Percentiles rank a stretch among this genome's conserved stretches.
These are phyloP conservation scores for Tupiocoris notatus DNA, from an alignment of 2,888 invertebrate species.

Conservation along the genomic window DNA sequence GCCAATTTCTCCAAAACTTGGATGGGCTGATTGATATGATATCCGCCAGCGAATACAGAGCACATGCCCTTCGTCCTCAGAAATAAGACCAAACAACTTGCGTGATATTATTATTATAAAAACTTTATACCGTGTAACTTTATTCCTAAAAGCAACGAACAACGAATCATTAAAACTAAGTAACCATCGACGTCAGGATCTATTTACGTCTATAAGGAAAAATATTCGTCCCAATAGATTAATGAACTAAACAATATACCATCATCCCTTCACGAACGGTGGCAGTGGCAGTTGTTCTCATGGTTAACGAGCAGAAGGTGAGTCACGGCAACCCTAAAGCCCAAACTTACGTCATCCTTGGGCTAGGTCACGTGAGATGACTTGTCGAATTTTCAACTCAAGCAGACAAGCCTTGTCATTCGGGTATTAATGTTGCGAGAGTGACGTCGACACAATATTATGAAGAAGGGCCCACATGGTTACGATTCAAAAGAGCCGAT, in stretches of 20 bases:
- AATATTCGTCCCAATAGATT: no score
- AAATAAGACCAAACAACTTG: no score
- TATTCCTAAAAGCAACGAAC: no score
- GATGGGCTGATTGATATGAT: no score
- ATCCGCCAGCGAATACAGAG: no score
- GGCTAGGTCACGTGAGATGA: constrained; percentile 25
- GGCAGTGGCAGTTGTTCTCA: neutral
- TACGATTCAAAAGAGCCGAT: constrained; percentile 2
- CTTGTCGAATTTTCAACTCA: neutral
- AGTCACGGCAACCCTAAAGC: neutral
- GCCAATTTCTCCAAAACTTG: no score
- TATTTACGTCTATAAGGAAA: no score
- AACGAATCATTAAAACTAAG: no score
- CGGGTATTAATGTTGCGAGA: constrained; percentile 14
- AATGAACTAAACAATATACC: neutral
- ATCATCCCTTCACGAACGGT: neutral
- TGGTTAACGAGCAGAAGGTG: neutral
- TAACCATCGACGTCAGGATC: neutral
- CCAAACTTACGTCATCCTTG: neutral
- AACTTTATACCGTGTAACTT: no score
- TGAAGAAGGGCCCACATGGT: constrained; percentile 1
- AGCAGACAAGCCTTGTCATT: constrained; percentile 12
- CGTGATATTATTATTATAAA: no score
- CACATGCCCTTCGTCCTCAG: no score
- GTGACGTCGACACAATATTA: constrained; percentile 27